Evolutionary conservation across 1,140 invertebrate genomes (phyloP).

Genomic region (Drosophila nannoptera): DNA sequence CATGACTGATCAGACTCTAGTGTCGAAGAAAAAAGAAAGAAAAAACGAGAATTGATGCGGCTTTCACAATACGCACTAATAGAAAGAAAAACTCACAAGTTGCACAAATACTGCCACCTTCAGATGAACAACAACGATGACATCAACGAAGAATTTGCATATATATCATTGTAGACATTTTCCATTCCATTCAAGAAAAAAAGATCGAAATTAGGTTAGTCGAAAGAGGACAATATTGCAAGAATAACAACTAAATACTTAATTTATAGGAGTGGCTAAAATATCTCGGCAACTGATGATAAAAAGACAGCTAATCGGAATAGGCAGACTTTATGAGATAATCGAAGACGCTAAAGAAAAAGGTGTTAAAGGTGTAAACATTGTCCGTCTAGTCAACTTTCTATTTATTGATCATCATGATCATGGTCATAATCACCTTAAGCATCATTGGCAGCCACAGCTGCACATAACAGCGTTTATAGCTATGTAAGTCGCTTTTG

Average conservation of each 20-base stretch:
- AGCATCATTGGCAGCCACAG: neutral
- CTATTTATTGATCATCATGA: constrained; percentile 7
- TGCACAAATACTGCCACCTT: neutral
- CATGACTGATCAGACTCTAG: neutral
- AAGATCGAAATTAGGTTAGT: too few species aligned
- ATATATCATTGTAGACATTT: too few species aligned
- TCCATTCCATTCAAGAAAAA: too few species aligned
- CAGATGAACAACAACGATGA: neutral
- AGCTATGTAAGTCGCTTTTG: neutral
- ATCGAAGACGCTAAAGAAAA: too few species aligned
- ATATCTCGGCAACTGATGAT: too few species aligned
- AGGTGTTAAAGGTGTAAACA: too few species aligned
- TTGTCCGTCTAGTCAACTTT: neutral
- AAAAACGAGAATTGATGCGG: constrained; percentile 34
- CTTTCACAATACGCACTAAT: constrained; percentile 35
- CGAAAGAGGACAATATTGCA: too few species aligned
- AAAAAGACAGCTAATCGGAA: too few species aligned
- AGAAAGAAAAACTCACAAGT: constrained; percentile 8
- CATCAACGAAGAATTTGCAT: too few species aligned
- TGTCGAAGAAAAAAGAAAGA: neutral
- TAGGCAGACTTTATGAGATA: too few species aligned
- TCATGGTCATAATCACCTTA: neutral
- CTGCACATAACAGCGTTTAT: constrained; percentile 1
- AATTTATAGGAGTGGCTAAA: too few species aligned
- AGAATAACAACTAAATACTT: too few species aligned